Percentiles rank a stretch among this genome's conserved stretches.
phyloP scores from a whole-genome alignment of 2,113 vertebrate genomes.

The Trichomycterus rosablanca region DNA sequence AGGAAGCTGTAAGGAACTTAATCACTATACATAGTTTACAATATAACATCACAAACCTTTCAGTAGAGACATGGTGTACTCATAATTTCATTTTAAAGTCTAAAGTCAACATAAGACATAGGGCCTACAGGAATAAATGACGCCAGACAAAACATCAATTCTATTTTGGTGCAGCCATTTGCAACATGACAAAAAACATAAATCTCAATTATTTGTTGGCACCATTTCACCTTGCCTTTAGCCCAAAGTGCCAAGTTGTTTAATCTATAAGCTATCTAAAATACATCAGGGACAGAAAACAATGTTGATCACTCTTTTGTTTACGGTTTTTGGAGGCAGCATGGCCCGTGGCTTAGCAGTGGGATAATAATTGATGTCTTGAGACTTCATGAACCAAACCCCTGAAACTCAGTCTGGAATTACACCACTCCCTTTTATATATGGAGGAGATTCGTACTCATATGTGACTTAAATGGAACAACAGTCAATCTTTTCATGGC shows the following conservation, averaged over 20 bases:
- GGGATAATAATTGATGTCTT: conserved; percentile 43
- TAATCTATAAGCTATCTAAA: conserved; percentile 26
- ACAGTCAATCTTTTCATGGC: conserved; percentile 31
- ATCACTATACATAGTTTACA: too few relatives aligned
- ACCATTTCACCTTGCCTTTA: conserved; percentile 33
- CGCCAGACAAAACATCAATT: conserved; percentile 7
- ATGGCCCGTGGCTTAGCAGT: conserved; percentile 32
- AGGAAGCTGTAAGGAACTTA: too few relatives aligned
- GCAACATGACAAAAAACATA: conserved; percentile 21
- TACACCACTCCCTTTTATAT: conserved; percentile 33
- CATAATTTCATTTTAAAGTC: too few relatives aligned
- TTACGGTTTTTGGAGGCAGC: conserved; percentile 35
- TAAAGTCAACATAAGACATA: not conserved
- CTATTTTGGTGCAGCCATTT: not conserved
- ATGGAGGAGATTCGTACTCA: conserved; percentile 37
- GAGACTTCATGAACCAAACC: conserved; percentile 29
- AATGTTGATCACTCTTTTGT: conserved; percentile 34
- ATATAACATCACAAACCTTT: too few relatives aligned
- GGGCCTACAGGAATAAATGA: not conserved
- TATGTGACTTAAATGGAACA: conserved; percentile 39
- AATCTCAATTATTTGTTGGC: conserved; percentile 24
- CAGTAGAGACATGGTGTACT: too few relatives aligned
- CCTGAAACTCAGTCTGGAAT: conserved; percentile 33
- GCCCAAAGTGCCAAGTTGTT: conserved; percentile 22
- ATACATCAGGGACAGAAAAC: conserved; percentile 1